A percentile compares a stretch with the other conserved stretches of the same genome.
Evolutionary conservation across 2,113 vertebrate species (phyloP).

Genomic region (Amphiprion ocellaris): DNA sequence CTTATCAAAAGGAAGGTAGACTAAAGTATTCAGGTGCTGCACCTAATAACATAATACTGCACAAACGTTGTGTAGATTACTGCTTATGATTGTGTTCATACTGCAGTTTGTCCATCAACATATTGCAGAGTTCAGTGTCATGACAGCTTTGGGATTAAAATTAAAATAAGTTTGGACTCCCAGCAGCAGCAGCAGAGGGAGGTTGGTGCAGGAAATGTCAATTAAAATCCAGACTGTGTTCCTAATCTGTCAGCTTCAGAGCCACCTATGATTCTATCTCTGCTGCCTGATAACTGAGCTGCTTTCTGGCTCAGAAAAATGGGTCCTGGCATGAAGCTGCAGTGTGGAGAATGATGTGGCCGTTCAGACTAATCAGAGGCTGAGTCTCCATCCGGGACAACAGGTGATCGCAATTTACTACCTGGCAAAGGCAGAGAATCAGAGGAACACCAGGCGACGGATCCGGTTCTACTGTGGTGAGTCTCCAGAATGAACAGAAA

Average conservation of each 20-base stretch:
- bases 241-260: not conserved
- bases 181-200: not conserved
- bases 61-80: too few species aligned
- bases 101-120: too few species aligned
- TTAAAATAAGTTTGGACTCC: not conserved
- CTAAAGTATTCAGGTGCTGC: too few species aligned
- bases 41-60: too few species aligned
- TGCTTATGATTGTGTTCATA: too few species aligned
- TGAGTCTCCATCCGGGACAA: constrained; percentile 32
- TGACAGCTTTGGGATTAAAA: too few species aligned
- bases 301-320: constrained; percentile 19
- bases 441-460: not conserved
- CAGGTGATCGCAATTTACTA: constrained; percentile 36
- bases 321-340: not conserved
- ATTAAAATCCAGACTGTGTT: not conserved
- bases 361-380: not conserved
- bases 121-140: too few species aligned
- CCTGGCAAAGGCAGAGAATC: not conserved
- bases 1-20: too few species aligned
- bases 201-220: not conserved
- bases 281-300: constrained; percentile 12
- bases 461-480: not conserved
- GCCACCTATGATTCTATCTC: not conserved
- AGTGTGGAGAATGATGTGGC: not conserved
- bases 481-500: not conserved